Conservation (phyloP, 2,113 vertebrate species). For the Acinonyx jubatus region DNA sequence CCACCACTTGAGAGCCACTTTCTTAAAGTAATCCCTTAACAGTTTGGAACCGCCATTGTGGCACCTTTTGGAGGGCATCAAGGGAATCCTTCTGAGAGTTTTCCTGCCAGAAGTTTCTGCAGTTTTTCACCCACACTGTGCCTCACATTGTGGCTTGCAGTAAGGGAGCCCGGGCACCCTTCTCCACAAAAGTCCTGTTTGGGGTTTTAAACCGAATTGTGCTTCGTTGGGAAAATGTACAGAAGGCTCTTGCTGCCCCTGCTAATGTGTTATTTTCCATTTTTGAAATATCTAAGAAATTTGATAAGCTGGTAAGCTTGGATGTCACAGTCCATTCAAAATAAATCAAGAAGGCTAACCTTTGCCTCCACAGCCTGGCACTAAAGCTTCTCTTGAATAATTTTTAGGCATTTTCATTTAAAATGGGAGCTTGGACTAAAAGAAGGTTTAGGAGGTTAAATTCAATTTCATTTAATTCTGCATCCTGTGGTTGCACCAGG, state of each 20-base stretch:
- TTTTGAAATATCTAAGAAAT: slow-evolving; percentile 52
- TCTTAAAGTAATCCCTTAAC: not conserved
- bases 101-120: not conserved
- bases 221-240: not conserved
- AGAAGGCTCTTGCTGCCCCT: not conserved
- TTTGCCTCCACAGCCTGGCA: not conserved
- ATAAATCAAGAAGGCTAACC: slow-evolving; percentile 19
- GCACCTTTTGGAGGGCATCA: not conserved
- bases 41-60: not conserved
- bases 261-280: slow-evolving; percentile 33
- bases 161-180: not conserved
- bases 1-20: not conserved
- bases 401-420: slow-evolving; percentile 68
- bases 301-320: not conserved
- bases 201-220: not conserved
- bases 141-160: not conserved
- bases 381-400: slow-evolving; percentile 18
- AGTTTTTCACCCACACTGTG: not conserved
- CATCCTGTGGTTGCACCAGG: not conserved
- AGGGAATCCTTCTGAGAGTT: not conserved
- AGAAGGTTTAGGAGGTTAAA: not conserved
- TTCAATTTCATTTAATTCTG: slow-evolving; percentile 51
- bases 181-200: not conserved
- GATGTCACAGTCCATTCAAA: slow-evolving; percentile 18
- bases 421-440: slow-evolving; percentile 39